phyloP scores from a whole-genome alignment of 2,797 vertebrate genomes.

The Acanthiza pusilla region DNA sequence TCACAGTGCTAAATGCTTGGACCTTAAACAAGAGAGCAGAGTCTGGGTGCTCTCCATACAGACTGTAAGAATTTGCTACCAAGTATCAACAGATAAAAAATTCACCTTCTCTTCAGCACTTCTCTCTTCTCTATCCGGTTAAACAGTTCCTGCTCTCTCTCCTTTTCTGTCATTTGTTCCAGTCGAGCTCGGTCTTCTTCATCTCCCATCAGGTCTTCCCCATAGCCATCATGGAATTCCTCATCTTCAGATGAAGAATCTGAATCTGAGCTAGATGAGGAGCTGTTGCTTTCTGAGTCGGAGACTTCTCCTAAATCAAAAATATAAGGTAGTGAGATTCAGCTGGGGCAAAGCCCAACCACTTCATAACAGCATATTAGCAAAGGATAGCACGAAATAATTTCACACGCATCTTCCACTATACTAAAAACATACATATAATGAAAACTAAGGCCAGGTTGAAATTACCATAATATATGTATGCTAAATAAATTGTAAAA shows the following conservation, averaged over 20 bases:
- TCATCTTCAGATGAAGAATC: slow-evolving; percentile 96
- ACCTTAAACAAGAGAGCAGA: not conserved
- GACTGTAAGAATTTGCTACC: not conserved
- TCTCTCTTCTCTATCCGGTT: slow-evolving; percentile 98
- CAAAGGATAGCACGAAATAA: not conserved
- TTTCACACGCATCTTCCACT: not conserved
- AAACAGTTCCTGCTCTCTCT: slow-evolving; percentile 96
- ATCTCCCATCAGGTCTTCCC: slow-evolving; percentile 97
- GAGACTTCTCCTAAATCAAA: slow-evolving; percentile 90
- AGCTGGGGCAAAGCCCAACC: not conserved
- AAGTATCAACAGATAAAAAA: not conserved
- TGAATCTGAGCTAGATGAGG: slow-evolving; percentile 94
- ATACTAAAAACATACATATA: not conserved
- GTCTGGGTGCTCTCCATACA: not conserved
- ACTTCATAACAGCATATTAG: not conserved
- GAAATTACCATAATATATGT: not conserved
- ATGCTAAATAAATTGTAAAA: not conserved
- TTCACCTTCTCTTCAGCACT: slow-evolving; percentile 95
- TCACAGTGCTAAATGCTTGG: not conserved
- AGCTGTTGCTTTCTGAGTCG: slow-evolving; percentile 96
- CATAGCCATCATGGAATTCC: slow-evolving; percentile 95
- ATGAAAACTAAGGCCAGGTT: not conserved
- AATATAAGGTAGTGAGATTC: not conserved
- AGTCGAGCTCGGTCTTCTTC: slow-evolving; percentile 93
- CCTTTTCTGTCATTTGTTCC: slow-evolving; percentile 99